Evolutionary conservation across 2,888 invertebrate genomes (phyloP).

Genomic region (Ennomos fuscantarius): DNA sequence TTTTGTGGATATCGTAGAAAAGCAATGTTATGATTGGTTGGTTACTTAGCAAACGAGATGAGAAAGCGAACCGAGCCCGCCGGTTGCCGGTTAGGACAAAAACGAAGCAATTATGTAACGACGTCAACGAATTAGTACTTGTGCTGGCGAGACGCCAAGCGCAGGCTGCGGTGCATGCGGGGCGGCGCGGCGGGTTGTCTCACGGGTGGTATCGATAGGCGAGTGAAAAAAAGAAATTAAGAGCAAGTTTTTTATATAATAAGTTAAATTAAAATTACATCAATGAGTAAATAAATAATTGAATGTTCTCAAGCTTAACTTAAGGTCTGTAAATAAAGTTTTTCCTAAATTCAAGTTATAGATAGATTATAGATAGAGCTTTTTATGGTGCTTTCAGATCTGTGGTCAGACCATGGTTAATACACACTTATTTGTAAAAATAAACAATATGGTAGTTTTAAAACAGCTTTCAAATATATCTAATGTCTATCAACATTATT

Average conservation of each 20-base stretch:
- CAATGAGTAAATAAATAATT: too few relatives aligned
- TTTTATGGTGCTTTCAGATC: too few relatives aligned
- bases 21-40: constrained; percentile 42
- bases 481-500: constrained; percentile 8
- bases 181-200: constrained; percentile 26
- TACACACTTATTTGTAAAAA: too few relatives aligned
- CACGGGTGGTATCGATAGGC: constrained; percentile 18
- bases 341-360: too few relatives aligned
- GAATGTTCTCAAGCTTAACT: too few relatives aligned
- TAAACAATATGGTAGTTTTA: not conserved
- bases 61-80: constrained; percentile 42
- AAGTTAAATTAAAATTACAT: too few relatives aligned
- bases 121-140: constrained; percentile 76
- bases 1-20: constrained; percentile 21
- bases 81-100: constrained; percentile 55
- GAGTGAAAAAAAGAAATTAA: too few relatives aligned
- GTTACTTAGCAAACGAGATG: constrained; percentile 39
- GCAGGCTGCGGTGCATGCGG: constrained; percentile 52
- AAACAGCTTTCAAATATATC: constrained; percentile 6
- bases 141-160: constrained; percentile 71
- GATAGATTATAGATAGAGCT: too few relatives aligned
- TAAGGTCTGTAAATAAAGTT: too few relatives aligned
- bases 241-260: not conserved
- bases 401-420: too few relatives aligned
- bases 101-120: constrained; percentile 79